Conservation (phyloP, 2,888 invertebrate genomes). For the Fissipunctia ypsillon region DNA sequence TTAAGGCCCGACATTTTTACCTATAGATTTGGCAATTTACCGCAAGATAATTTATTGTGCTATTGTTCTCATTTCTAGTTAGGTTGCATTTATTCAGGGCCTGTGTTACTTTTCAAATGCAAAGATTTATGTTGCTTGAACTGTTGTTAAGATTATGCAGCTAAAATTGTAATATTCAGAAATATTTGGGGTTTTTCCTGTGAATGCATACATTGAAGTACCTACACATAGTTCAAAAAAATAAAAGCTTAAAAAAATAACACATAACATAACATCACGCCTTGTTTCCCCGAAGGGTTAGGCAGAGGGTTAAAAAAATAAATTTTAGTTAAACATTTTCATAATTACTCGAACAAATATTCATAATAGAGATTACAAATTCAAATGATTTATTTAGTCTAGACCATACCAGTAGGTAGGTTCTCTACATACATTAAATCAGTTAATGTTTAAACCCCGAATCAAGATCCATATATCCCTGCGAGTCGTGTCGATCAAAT, state of each 20-base stretch:
- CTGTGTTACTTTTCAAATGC: constrained; percentile 47
- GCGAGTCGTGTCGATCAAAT: constrained; percentile 36
- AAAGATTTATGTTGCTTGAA: constrained; percentile 4
- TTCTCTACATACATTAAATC: neutral
- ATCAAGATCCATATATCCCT: neutral
- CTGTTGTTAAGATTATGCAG: neutral
- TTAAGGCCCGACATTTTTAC: constrained; percentile 60
- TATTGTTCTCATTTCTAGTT: constrained; percentile 64
- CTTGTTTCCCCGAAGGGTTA: too few relatives aligned
- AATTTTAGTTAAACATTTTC: neutral
- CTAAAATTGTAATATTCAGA: neutral
- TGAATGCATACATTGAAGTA: neutral
- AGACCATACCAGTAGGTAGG: neutral
- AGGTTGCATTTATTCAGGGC: constrained; percentile 51
- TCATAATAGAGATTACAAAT: neutral
- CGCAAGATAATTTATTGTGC: constrained; percentile 63
- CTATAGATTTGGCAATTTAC: constrained; percentile 60
- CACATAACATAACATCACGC: too few relatives aligned
- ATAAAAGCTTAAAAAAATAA: too few relatives aligned
- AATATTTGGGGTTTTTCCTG: neutral
- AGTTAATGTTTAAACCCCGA: neutral
- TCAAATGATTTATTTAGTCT: neutral
- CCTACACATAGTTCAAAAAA: neutral
- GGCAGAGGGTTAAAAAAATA: too few relatives aligned
- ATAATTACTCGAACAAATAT: neutral